Conservation (phyloP, 1,140 invertebrate species). For the Rhizoglyphus robini region DNA sequence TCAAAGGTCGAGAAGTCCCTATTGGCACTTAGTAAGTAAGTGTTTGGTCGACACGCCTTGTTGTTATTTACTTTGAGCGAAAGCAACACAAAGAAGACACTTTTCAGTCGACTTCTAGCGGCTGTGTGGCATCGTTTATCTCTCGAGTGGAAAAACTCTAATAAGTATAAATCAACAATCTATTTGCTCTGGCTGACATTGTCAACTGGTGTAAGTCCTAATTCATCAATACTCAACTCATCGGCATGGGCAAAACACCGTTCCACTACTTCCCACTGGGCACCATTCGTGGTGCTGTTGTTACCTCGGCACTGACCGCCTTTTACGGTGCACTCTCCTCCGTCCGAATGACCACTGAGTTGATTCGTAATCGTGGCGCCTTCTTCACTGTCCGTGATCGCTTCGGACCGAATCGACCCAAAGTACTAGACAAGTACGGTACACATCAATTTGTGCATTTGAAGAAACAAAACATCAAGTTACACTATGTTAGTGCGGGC, state of each 20-base stretch:
- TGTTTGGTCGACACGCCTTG: no score
- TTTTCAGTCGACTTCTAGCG: no score
- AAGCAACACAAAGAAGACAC: no score
- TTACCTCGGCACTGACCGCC: background rate
- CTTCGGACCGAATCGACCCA: background rate
- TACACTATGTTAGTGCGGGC: constrained; percentile 59
- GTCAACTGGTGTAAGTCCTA: no score
- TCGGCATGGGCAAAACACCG: background rate
- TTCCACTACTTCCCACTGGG: background rate
- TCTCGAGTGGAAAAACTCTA: no score
- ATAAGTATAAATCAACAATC: no score
- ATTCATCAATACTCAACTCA: no score
- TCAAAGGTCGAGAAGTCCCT: no score
- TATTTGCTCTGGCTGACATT: no score
- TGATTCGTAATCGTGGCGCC: background rate
- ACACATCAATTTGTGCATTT: background rate
- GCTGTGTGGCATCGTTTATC: no score
- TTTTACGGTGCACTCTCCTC: background rate
- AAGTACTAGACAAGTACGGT: background rate
- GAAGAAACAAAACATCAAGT: background rate
- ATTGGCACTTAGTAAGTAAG: no score
- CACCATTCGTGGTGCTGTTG: background rate
- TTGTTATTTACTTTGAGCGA: no score
- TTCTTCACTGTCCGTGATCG: background rate
- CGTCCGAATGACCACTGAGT: background rate